A percentile compares a stretch with the other conserved stretches of the same genome.
Conservation (phyloP, 2,113 vertebrate genomes). For the Neogobius melanostomus region DNA sequence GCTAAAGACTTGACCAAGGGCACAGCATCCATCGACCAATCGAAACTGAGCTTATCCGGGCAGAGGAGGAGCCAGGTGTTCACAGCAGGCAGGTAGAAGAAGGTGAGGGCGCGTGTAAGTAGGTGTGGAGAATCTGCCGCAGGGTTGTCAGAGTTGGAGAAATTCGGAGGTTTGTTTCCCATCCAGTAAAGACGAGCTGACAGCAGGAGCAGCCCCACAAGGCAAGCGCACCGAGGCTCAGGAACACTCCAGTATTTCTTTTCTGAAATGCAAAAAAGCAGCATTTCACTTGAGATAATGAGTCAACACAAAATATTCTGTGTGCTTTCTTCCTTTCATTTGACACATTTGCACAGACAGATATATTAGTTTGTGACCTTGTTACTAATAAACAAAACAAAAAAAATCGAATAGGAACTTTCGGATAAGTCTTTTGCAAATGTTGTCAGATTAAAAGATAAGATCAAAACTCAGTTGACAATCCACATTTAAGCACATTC, state of each 20-base stretch:
- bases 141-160: slow-evolving; percentile 99
- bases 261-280: slow-evolving; percentile 76
- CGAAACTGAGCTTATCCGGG: slow-evolving; percentile 95
- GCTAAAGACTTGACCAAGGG: slow-evolving; percentile 87
- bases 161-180: slow-evolving; percentile 97
- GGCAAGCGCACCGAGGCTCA: slow-evolving; percentile 83
- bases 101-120: slow-evolving; percentile 86
- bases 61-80: slow-evolving; percentile 94
- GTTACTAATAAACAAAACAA: too few relatives aligned
- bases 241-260: slow-evolving; percentile 82
- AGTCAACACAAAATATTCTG: too few relatives aligned
- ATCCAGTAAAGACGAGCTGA: slow-evolving; percentile 96
- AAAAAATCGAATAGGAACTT: too few relatives aligned
- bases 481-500: too few relatives aligned
- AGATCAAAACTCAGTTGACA: too few relatives aligned
- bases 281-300: too few relatives aligned
- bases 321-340: too few relatives aligned
- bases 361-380: too few relatives aligned
- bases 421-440: too few relatives aligned
- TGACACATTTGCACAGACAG: too few relatives aligned
- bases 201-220: slow-evolving; percentile 86
- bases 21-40: slow-evolving; percentile 99
- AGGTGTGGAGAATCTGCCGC: slow-evolving; percentile 90
- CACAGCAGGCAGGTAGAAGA: slow-evolving; percentile 91
- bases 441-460: too few relatives aligned